Evolutionary conservation across 2,888 invertebrate genomes (phyloP), one percentile per base, ranked within the genome.

Genomic region (Hypomecis atomaria): DNA sequence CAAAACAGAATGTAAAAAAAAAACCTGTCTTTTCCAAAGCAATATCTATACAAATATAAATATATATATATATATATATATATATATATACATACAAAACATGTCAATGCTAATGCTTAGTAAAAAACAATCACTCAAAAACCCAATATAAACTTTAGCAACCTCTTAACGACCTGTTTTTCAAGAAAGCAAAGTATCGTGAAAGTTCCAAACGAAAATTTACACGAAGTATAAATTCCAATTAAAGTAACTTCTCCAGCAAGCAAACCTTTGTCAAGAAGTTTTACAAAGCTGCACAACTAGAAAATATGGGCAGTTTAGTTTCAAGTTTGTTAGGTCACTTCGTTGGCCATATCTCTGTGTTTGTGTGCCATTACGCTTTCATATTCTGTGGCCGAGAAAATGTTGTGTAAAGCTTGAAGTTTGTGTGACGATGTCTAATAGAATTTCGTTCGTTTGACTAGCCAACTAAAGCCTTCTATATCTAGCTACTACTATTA

Each of bases 211-310:
- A 69, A 69, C 57, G 67, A 67, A 54, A 71, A 71, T 70, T 42
- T 66, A 70, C 68, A 65, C 70, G 47, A 59, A 59, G 60, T 62
- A 65, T 69, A 69, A 65, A 64, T 70, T 70, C 63, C 68, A 70
- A 70, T 71, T 69, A 70, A 59, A 68, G 67, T 62, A 57, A 50
- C 45, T 59, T 55, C 61, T 50, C 53, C 6, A 57, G 59, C 61
- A 52, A 62, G 55, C 57, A 59, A 57, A 64, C 70, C 70, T 70
- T 69, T 69, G 68, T 70, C 70, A 71, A 70, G 70, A 69, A 70
- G 71, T 71, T 70, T 23, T 68, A 59, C 65, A 66, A 61, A 63
- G 62, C 59, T 65, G 55, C 57, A 55, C 63, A 62, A 69, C 62
- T 69, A 58, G 64, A 69, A 71, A 69, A 71, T 71, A 71, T 65